Evolutionary conservation across 2,113 vertebrate species (phyloP), one percentile per base, ranked within the genome.

Genomic region (Poeciliopsis retropinna): DNA sequence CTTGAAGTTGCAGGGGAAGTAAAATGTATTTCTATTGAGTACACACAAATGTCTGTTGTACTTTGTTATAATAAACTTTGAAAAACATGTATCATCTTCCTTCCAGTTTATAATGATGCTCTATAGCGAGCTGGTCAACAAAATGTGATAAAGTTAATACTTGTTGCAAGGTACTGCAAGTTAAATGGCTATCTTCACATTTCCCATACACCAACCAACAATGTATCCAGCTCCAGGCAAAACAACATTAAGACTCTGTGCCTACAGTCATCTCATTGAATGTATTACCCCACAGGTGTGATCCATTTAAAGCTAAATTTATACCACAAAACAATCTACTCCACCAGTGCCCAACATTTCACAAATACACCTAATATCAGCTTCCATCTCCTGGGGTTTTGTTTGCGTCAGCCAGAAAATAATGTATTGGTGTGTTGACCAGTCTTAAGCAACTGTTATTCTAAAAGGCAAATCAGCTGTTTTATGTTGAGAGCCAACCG

Each of bases 401-500:
- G 67, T 82, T 80, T 30, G 67, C 3, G 9, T 60, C 60, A 72
- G 19, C 17, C 63, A 64, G 27, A 66, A 82, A 76, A 70, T 63
- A 78, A 73, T 82, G 74, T 76, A 29, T 67, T 57, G 51, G 51
- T n/a, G 51, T 57, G 19, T 25, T n/a, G 51, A n/a, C 51, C 51
- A 57, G 25, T 57, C n/a, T 25, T 25, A 57, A 57, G 51, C 51
- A n/a, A n/a, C 51, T 57, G 22, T 37, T 80, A 73, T 80, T 86
- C 81, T 73, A 31, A 67, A 25, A 69, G 30, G 62, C 47, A 77
- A 85, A 64, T 76, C 73, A 64, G 74, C 73, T 78, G 31, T 19
- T 78, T 37, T 19, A 31, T 71, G 67, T 22, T 63, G 29, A 57
- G 60, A 72, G 34, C 30, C n/a, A 70, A 79, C 44, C 78, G 30